Percentiles rank a stretch among this genome's conserved stretches.
Conservation (phyloP, 2,797 vertebrate species). For the Helarctos malayanus region DNA sequence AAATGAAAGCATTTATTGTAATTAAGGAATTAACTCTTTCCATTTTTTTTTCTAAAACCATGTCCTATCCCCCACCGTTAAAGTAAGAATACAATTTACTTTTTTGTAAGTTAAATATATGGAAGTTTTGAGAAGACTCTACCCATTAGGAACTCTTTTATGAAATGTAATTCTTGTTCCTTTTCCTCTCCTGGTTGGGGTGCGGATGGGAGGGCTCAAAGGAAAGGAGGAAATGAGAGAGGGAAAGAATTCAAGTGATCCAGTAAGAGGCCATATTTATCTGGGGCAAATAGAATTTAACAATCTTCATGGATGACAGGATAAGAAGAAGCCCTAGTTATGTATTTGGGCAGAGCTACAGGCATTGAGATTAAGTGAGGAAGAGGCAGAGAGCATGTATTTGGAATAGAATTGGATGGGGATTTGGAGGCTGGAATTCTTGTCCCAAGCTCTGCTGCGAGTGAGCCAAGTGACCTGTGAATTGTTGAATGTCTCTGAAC, state of each 20-base stretch:
- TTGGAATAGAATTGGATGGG: not conserved
- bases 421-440: not conserved
- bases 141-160: not conserved
- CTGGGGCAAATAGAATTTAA: not conserved
- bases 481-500: not conserved
- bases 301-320: not conserved
- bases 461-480: not conserved
- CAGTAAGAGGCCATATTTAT: not conserved
- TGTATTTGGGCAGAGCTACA: not conserved
- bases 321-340: not conserved
- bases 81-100: conserved; percentile 37
- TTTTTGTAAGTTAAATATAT: conserved; percentile 33
- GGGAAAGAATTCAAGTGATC: not conserved
- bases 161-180: conserved; percentile 10
- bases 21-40: not conserved
- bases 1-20: conserved; percentile 41
- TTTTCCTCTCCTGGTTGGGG: not conserved
- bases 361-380: not conserved
- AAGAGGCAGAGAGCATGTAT: not conserved
- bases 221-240: not conserved
- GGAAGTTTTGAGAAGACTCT: not conserved
- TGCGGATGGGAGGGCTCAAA: not conserved
- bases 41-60: conserved; percentile 52
- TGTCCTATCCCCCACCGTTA: not conserved
- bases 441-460: not conserved